Evolutionary conservation across 2,797 vertebrate species (phyloP).

Genomic region (Gila robusta): DNA sequence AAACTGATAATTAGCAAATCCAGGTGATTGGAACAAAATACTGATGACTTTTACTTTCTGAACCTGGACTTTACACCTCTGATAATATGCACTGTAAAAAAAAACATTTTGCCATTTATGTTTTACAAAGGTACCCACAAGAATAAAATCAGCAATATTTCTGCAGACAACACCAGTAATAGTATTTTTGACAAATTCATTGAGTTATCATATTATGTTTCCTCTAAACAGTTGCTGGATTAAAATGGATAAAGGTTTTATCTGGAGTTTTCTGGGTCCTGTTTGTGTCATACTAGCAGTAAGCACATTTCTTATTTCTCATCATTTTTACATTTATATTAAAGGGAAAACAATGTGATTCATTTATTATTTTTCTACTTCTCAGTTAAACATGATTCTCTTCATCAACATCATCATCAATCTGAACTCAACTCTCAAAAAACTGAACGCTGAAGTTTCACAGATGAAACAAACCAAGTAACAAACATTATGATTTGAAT

Average conservation of each 20-base stretch:
- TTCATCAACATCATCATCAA: neutral
- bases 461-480: slow-evolving; percentile 34
- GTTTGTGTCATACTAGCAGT: slow-evolving; percentile 70
- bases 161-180: no score
- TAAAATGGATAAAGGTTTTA: slow-evolving; percentile 59
- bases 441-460: slow-evolving; percentile 22
- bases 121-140: no score
- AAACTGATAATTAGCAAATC: no score
- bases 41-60: no score
- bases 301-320: neutral
- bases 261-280: slow-evolving; percentile 75
- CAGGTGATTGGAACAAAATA: no score
- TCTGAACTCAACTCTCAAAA: neutral
- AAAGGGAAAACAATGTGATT: neutral
- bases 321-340: neutral
- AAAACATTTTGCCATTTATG: no score
- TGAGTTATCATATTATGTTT: neutral
- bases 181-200: no score
- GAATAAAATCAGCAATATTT: no score
- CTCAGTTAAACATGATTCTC: slow-evolving; percentile 5
- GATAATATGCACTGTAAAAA: no score
- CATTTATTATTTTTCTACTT: neutral
- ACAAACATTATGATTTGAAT: neutral
- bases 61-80: no score
- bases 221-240: slow-evolving; percentile 61